These are phyloP conservation scores for Acleris laterana DNA, from an alignment of 2,888 invertebrate genomes.

Conservation along the genomic window DNA sequence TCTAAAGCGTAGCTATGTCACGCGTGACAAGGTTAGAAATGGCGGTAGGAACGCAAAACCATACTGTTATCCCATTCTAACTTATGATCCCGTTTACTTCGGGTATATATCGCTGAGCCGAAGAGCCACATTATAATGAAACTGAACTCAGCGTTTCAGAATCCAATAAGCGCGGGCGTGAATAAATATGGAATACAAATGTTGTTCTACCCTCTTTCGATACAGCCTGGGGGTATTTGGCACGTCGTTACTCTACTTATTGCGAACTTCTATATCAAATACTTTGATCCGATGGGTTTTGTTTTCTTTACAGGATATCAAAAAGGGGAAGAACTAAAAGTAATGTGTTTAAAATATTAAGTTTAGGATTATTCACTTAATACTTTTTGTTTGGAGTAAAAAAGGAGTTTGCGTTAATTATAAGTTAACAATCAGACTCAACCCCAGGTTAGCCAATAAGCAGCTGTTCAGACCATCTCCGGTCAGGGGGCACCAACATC, in stretches of 20 bases:
- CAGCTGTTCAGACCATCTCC: too few species aligned
- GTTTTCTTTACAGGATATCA: neutral
- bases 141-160: neutral
- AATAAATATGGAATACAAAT: slow-evolving; percentile 35
- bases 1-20: too few species aligned
- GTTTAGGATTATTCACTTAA: neutral
- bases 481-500: too few species aligned
- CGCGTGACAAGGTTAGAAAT: too few species aligned
- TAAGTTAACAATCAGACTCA: too few species aligned
- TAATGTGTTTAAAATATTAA: neutral
- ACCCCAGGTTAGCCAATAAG: too few species aligned
- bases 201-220: slow-evolving; percentile 23
- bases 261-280: neutral
- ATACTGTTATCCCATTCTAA: neutral
- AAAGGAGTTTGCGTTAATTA: too few species aligned
- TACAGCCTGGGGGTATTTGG: slow-evolving; percentile 22
- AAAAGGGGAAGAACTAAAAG: neutral
- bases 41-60: too few species aligned
- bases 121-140: too few species aligned
- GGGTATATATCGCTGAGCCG: too few species aligned
- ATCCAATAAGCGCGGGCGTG: slow-evolving; percentile 22
- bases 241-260: slow-evolving; percentile 16
- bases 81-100: neutral
- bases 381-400: too few species aligned
- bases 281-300: neutral